Evolutionary conservation across 2,113 vertebrate genomes (phyloP).

Genomic region (Galemys pyrenaicus): DNA sequence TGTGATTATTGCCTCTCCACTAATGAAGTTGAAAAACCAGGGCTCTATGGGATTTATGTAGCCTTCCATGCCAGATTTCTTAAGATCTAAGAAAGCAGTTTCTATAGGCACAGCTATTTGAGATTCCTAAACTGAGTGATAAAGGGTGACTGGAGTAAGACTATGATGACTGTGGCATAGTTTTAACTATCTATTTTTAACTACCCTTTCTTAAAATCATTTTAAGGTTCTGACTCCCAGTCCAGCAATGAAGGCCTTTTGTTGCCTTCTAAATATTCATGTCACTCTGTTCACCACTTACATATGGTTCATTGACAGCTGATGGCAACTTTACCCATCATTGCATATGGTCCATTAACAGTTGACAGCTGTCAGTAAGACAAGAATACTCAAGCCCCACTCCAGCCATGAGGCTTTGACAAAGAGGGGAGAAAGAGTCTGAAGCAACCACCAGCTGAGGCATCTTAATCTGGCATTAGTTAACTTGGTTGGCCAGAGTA

Average conservation of each 20-base stretch:
- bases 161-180: neutral
- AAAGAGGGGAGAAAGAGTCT: conserved; percentile 41
- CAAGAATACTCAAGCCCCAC: conserved; percentile 68
- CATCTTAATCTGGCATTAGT: conserved; percentile 69
- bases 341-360: conserved; percentile 73
- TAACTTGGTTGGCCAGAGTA: conserved; percentile 53
- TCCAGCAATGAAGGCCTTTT: conserved; percentile 51
- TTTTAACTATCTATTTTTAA: conserved; percentile 52
- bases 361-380: conserved; percentile 75
- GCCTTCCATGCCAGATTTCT: neutral
- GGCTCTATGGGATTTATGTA: neutral
- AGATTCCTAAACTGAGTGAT: neutral
- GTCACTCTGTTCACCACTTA: conserved; percentile 61
- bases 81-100: neutral
- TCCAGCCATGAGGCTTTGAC: conserved; percentile 53
- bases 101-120: neutral
- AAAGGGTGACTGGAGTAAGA: neutral
- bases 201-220: conserved; percentile 47
- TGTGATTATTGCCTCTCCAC: neutral
- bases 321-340: conserved; percentile 68
- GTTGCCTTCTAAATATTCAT: conserved; percentile 54
- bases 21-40: neutral
- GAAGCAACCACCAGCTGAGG: conserved; percentile 58
- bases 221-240: conserved; percentile 44
- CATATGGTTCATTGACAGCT: conserved; percentile 58